These are phyloP conservation scores for Brachionus rotundiformis DNA, from an alignment of 1,140 invertebrate genomes.

Conservation along the genomic window DNA sequence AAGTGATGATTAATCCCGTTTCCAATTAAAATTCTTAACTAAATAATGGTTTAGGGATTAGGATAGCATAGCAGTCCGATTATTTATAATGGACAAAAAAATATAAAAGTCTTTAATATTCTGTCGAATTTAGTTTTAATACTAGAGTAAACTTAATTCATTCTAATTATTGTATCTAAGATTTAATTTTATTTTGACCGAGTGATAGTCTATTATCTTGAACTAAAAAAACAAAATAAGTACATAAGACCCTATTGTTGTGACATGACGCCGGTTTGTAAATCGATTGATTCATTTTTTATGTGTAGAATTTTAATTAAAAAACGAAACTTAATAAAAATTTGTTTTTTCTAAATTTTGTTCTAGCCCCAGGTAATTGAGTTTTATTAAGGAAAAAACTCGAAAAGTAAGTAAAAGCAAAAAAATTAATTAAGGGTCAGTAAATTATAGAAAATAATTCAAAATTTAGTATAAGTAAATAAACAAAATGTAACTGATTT, in stretches of 20 bases:
- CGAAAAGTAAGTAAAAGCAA: not conserved
- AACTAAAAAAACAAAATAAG: not conserved
- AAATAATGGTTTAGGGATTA: constrained; percentile 37
- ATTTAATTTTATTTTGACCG: not conserved
- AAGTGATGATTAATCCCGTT: constrained; percentile 31
- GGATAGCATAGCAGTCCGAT: not conserved
- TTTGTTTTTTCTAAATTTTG: not conserved
- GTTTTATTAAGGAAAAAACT: constrained; percentile 1
- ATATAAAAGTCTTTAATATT: not conserved
- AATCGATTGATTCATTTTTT: not conserved
- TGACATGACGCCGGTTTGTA: constrained; percentile 8
- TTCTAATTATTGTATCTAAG: not conserved
- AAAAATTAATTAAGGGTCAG: constrained; percentile 43
- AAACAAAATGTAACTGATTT: constrained; percentile 46
- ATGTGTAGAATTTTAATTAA: constrained; percentile 19
- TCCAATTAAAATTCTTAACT: constrained; percentile 1
- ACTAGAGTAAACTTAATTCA: constrained; percentile 18
- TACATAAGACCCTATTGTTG: not conserved
- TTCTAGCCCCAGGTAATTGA: constrained; percentile 30
- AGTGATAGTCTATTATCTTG: not conserved
- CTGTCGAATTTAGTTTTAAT: constrained; percentile 30
- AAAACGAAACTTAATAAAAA: constrained; percentile 19
- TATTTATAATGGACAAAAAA: constrained; percentile 7
- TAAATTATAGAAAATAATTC: constrained; percentile 11
- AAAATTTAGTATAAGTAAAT: constrained; percentile 9